Base-by-base conservation (phyloP, 2,888 invertebrate species). In the Macropis europaea region DNA sequence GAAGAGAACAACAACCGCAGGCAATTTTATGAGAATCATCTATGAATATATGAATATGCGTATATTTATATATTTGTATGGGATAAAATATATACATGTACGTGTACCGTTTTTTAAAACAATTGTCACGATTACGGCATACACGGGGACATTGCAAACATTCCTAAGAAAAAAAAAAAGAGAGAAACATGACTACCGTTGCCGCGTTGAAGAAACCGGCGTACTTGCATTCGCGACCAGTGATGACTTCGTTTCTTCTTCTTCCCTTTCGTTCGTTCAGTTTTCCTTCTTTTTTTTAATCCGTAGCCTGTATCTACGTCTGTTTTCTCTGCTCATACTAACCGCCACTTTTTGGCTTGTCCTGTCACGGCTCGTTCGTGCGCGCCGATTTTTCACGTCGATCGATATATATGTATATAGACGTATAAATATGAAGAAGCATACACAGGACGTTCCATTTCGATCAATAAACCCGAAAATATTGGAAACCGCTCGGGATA, bases 101-200 rank as follows among this genome's bases (percentile, higher is more conserved):
- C 61, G 75, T 72, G 74, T 82, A 76, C 48, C 76, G 73, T 84
- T 80, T 83, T 79, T 77, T 76, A 72, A 80, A 76, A 74, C 69
- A 73, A 63, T 50, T 76, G 64, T 72, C 54, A 67, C 34, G 22
- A 73, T 75, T 72, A 54, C 19, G 28, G 67, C 19, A 73, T 63
- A 32, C 53, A 69, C 63, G 48, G 62, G 53, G 60, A 73, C 72
- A 70, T 75, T 75, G 63, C 59, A 60, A 75, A 68, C 63, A 75
- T 71, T 79, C 45, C 60, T 69, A 68, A n/a, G n/a, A n/a, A n/a
- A n/a, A n/a, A n/a, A n/a, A n/a, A n/a, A n/a, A n/a, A n/a, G n/a
- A n/a, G n/a, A n/a, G n/a, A n/a, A 40, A 47, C 34, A 48, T 34
- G 57, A 38, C 15, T 69, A 69, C 43, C 45, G 57, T 74, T 70